phyloP scores from a whole-genome alignment of 2,113 vertebrate species.

The Triplophysa tibetana region DNA sequence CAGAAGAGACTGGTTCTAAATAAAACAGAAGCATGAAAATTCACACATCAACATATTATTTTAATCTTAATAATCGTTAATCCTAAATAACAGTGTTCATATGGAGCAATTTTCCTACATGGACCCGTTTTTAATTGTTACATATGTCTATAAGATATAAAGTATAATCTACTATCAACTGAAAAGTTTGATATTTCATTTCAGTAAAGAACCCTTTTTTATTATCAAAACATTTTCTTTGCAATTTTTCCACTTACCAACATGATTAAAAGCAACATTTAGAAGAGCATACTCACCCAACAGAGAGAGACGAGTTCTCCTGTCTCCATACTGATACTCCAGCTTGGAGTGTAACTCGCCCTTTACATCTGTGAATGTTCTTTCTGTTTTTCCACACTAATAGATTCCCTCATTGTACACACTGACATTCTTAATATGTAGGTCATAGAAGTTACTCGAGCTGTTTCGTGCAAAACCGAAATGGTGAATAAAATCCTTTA shows the following conservation, averaged over 20 bases:
- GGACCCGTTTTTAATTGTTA: too few relatives aligned
- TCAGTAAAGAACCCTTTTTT: too few relatives aligned
- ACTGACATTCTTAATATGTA: conserved; percentile 50
- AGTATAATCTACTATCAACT: too few relatives aligned
- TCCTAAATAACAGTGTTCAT: too few relatives aligned
- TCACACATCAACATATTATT: too few relatives aligned
- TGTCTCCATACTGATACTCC: conserved; percentile 23
- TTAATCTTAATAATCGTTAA: too few relatives aligned
- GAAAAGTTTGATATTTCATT: too few relatives aligned
- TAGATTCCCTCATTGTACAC: conserved; percentile 48
- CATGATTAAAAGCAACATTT: neutral
- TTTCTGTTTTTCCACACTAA: conserved; percentile 39
- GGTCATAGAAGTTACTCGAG: neutral
- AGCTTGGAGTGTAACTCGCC: accelerated
- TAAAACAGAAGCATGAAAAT: neutral
- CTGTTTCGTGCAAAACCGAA: neutral
- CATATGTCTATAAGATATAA: too few relatives aligned
- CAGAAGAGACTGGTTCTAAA: too few relatives aligned
- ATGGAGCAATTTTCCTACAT: too few relatives aligned
- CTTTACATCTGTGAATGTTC: neutral
- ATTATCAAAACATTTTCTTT: too few relatives aligned
- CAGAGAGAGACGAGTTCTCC: conserved; percentile 7
- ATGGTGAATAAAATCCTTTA: neutral
- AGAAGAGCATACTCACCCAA: conserved; percentile 15
- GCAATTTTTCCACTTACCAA: neutral